Base-by-base conservation (phyloP, 2,888 invertebrate species). In the Ectemnius continuus region DNA sequence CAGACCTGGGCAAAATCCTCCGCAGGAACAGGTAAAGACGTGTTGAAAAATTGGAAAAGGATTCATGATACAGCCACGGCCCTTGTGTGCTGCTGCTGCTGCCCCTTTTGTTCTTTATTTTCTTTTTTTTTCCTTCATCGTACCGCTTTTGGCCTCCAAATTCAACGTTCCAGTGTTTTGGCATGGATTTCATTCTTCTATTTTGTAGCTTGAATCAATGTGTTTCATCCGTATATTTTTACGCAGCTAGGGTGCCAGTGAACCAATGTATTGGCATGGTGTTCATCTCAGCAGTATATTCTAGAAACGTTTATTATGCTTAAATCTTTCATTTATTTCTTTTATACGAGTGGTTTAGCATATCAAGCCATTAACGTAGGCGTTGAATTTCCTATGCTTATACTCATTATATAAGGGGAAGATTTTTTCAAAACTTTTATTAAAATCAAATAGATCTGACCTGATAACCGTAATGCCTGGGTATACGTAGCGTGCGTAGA, bases 1-100 rank as follows among this genome's bases (percentile, higher is more conserved):
- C 88, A 91, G 92, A 91, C 91, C 92, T 89, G 92, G 92, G 91
- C 92, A 92, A 88, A 91, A 92, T 89, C 91, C 92, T 91, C 91
- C 92, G 86, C 90, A 92, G 87, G 93, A 93, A 91, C 93, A 93
- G 93, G 93, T 93, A 92, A 93, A 91, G 85, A 86, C 84, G 86
- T 88, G 84, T 86, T 81, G 73, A 78, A 73, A 75, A 59, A 71
- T 75, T 70, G 63, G 73, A 71, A 77, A 61, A 68, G 72, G 71
- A 72, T 65, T 76, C 70, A 73, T 78, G 78, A 79, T 75, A 85
- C 75, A 82, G 81, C 76, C 83, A 82, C 82, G 81, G 82, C 81
- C 71, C 80, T 75, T 81, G 83, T 86, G 81, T 62, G 83, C 80
- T 85, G 85, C 79, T 76, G 79, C 79, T 75, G 72, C 74, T 79